A percentile compares a stretch with the other conserved stretches of the same genome.
Evolutionary conservation across 92 coral and sea anemone genomes (phyloP).

Genomic region (Zoanthus solanderi): DNA sequence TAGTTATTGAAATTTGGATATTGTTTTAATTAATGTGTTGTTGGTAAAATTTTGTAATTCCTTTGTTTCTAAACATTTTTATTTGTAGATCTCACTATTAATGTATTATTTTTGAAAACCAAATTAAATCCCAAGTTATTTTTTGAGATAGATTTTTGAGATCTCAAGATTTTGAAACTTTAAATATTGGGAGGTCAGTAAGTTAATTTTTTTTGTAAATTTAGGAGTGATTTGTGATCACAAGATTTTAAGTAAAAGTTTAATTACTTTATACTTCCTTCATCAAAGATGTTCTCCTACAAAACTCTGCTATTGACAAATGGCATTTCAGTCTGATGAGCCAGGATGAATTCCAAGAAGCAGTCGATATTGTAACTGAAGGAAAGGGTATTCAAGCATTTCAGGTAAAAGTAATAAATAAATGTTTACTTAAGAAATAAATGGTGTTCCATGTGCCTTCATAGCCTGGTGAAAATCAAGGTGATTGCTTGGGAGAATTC

Average conservation of each 20-base stretch:
- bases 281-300: constrained; percentile 29
- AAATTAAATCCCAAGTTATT: no score
- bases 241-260: not conserved
- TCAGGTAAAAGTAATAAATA: constrained; percentile 59
- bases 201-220: not conserved
- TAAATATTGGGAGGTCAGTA: not conserved
- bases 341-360: constrained; percentile 71
- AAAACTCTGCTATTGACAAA: constrained; percentile 37
- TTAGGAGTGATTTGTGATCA: no score
- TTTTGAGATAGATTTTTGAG: no score
- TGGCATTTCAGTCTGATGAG: constrained; percentile 78
- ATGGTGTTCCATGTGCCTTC: not conserved
- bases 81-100: no score
- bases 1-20: no score
- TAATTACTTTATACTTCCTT: not conserved
- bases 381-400: constrained; percentile 76
- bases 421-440: not conserved
- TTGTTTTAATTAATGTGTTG: no score
- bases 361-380: constrained; percentile 64
- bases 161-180: no score
- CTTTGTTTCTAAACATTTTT: no score
- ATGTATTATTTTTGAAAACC: no score
- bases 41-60: no score
- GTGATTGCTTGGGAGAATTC: no score
- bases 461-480: no score